Evolutionary conservation across 2,113 vertebrate genomes (phyloP).

Genomic region (Acanthisitta chloris): DNA sequence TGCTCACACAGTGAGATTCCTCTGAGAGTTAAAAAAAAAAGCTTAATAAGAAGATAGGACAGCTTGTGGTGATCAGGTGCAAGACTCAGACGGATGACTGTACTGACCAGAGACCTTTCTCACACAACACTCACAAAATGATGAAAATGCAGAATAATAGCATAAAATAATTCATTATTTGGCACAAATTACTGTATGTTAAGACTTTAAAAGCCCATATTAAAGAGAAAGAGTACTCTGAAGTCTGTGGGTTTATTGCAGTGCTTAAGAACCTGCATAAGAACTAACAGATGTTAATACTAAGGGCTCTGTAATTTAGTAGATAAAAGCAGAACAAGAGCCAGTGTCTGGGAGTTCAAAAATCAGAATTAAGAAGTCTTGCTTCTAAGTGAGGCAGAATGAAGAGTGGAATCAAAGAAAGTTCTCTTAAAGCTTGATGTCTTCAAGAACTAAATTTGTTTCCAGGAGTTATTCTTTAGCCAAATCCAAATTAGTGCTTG

Average conservation of each 20-base stretch:
- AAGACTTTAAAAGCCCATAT: neutral
- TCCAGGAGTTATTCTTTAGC: neutral
- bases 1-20: neutral
- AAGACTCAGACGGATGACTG: accelerated
- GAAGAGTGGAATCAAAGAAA: neutral
- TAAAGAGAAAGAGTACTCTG: neutral
- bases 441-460: neutral
- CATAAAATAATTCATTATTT: neutral
- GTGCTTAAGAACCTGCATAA: neutral
- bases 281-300: neutral
- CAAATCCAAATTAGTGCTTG: neutral
- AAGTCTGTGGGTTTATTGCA: neutral
- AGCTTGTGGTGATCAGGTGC: neutral
- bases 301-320: neutral
- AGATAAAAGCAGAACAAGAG: conserved; percentile 10
- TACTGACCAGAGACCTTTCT: neutral
- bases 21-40: neutral
- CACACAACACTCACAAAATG: neutral
- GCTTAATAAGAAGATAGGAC: neutral
- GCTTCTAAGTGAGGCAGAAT: neutral
- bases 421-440: neutral
- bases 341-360: neutral
- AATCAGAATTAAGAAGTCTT: neutral
- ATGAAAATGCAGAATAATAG: neutral
- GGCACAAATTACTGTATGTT: neutral